A percentile compares a stretch with the other conserved stretches of the same genome.
These are phyloP conservation scores for Panzeria rudis DNA, from an alignment of 2,888 invertebrate species.

Conservation along the genomic window DNA sequence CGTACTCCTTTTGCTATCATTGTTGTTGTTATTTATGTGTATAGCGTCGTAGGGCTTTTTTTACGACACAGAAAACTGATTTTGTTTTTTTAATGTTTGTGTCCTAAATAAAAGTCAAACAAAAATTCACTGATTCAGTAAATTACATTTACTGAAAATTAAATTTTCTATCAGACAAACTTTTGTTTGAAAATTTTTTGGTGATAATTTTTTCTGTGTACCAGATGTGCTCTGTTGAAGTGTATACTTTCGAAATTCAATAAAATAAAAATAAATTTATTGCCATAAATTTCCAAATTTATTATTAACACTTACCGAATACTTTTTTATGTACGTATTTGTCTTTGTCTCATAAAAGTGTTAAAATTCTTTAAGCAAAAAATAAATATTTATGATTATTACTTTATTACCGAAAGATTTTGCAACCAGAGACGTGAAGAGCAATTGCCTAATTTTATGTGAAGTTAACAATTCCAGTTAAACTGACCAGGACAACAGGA, in stretches of 20 bases:
- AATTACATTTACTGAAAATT: no score
- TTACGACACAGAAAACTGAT: no score
- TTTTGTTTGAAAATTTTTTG: no score
- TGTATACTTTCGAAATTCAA: not conserved
- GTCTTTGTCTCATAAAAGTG: constrained; percentile 16
- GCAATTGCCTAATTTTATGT: constrained; percentile 6
- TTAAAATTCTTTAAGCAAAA: constrained; percentile 37
- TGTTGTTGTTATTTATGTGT: no score
- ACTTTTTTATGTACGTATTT: not conserved
- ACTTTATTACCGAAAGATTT: constrained; percentile 40
- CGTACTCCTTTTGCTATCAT: no score
- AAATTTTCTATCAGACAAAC: no score
- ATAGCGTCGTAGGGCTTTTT: no score
- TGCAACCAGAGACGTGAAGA: not conserved
- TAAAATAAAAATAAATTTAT: constrained; percentile 2
- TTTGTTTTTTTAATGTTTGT: no score
- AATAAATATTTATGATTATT: constrained; percentile 57
- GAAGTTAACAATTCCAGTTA: constrained; percentile 31
- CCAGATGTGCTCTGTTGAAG: not conserved
- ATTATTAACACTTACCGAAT: constrained; percentile 36
- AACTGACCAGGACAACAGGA: not conserved
- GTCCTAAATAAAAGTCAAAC: no score
- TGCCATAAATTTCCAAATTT: constrained; percentile 25
- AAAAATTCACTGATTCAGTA: no score
- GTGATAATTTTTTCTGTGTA: no score